Evolutionary conservation across 2,888 invertebrate genomes (phyloP), one percentile per base, ranked within the genome.

Genomic region (Cremastinae sp.): DNA sequence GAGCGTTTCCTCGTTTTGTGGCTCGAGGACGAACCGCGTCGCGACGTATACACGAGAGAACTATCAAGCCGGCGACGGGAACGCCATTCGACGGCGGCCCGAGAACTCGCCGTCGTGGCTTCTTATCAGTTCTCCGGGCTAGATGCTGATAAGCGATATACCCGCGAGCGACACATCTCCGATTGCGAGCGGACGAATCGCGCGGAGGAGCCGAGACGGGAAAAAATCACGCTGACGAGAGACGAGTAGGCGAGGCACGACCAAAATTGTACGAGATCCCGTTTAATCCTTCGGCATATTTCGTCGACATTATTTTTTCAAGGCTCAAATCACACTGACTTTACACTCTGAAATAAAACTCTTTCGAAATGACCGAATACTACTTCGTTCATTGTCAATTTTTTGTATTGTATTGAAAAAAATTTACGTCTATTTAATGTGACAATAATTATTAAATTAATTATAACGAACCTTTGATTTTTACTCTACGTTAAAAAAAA

Each of bases 101-200:
- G 59, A 62, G 68, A 69, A 41, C 53, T 22, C 53, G 34, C 58
- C 61, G 71, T 38, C 41, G 80, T 79, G 75, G 72, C 79, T 77
- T 69, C 81, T 85, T 85, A 85, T 85, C 85, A 82, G 81, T 58
- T 18, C 47, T 59, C 71, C 61, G 38, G 51, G 73, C 74, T 80
- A 82, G 86, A 86, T 85, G 78, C 81, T 82, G 86, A 86, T 86
- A 86, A 86, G 84, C 82, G 85, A 85, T 84, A n/a, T n/a, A 84
- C 65, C 78, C 73, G 28, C 28, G 59, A 75, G 79, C 78, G 79
- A 81, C 78, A 78, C 73, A 71, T 74, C 45, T 58, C 41, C 18
- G 38, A 61, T 58, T 4, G 72, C 59, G 59, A 41, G 20, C 70
- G 70, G 47, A 62, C 41, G 43, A 43, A 59, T 20, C 41, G 20